Evolutionary conservation across 2,113 vertebrate genomes (phyloP), one percentile per base, ranked within the genome.

Genomic region (Polyodon spathula): DNA sequence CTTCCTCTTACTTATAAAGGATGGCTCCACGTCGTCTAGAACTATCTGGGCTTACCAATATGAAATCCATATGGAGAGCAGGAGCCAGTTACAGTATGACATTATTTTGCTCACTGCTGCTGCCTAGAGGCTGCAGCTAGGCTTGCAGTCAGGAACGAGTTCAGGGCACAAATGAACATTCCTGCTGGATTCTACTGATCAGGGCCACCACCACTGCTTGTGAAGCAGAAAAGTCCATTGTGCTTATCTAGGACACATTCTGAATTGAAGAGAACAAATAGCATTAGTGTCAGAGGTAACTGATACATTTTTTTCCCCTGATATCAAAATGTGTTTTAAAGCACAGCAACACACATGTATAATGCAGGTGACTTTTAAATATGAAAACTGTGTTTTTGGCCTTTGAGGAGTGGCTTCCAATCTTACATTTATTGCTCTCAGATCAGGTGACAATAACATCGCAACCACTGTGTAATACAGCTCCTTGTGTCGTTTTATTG

Each of bases 11-110:
- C 67, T 74, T 71, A 71, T 50, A 62, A 70, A 68, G 73, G 84
- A 86, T 78, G 85, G 82, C 84, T 84, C 82, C 81, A 78, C 61
- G 66, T 68, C 67, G 70, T 73, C 73, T 74, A 63, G 71, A 62
- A 63, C 70, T 70, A 72, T 61, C 73, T 71, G 68, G 62, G 65
- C 63, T 68, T 44, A 11, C 63, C 70, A 64, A 71, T 71, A 76
- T 73, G 71, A 67, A 73, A 76, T 75, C 77, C 73, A 73, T 72
- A 69, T 72, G 71, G 71, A 46, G 37, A 27, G 9, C 15, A 16
- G n/a, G 40, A 52, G 43, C 5, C 9, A n/a, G 41, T 15, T 8
- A 41, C 53, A 8, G 61, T 4, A 37, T 37, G 6, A 42, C 43
- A 42, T 66, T 58, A 44, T 38, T 27, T 51, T 54, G 57, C 61